phyloP scores from a whole-genome alignment of 2,888 invertebrate species.

The Caenorhabditis sp. region DNA sequence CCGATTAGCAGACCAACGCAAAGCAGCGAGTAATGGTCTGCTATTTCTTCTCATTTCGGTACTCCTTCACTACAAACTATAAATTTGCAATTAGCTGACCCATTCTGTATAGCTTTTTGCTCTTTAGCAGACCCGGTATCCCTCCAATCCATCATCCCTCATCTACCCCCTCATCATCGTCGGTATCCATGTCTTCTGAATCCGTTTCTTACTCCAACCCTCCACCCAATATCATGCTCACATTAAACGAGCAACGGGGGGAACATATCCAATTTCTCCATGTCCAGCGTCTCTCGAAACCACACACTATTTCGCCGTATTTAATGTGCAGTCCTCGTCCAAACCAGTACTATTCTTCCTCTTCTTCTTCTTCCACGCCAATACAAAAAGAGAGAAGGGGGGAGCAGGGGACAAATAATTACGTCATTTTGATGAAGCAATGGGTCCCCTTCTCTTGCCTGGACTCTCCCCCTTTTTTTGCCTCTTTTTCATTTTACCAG shows the following conservation, averaged over 20 bases:
- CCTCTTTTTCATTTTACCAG: not conserved
- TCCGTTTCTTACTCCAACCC: not conserved
- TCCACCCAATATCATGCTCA: constrained; percentile 34
- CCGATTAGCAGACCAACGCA: too few species aligned
- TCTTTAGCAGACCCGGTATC: constrained; percentile 1
- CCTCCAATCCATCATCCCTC: constrained; percentile 8
- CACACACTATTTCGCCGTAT: not conserved
- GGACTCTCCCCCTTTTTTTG: not conserved
- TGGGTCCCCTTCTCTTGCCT: not conserved
- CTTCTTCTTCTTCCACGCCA: too few species aligned
- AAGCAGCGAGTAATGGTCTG: too few species aligned
- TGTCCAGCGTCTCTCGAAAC: constrained; percentile 8
- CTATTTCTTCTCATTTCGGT: too few species aligned
- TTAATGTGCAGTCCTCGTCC: not conserved
- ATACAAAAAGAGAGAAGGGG: constrained; percentile 27
- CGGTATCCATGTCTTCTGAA: constrained; percentile 1
- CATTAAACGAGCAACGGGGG: too few species aligned
- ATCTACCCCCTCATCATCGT: constrained; percentile 19
- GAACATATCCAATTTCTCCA: constrained; percentile 53
- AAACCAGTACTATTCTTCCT: not conserved
- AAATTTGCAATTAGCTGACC: not conserved
- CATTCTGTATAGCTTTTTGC: constrained; percentile 6
- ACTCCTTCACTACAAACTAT: too few species aligned
- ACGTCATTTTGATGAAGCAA: constrained; percentile 42
- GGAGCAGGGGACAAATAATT: constrained; percentile 44